phyloP scores from a whole-genome alignment of 2,888 invertebrate species.

The Corythucha ciliata region DNA sequence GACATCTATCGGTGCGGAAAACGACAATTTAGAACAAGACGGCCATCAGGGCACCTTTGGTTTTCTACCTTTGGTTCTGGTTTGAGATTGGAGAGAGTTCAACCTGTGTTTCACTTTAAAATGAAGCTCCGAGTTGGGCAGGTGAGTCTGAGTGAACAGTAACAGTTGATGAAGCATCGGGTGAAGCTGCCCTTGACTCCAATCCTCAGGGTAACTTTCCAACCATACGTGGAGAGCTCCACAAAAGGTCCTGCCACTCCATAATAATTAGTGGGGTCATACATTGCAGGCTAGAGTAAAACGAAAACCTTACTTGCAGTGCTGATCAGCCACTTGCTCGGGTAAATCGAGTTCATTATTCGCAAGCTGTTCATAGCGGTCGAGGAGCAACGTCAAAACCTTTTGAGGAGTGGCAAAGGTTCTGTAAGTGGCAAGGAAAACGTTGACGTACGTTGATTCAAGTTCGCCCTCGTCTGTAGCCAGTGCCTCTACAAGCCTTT shows the following conservation, averaged over 20 bases:
- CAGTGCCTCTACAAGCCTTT: slow-evolving; percentile 84
- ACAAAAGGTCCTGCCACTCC: slow-evolving; percentile 72
- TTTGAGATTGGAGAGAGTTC: slow-evolving; percentile 38
- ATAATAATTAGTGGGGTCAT: slow-evolving; percentile 34
- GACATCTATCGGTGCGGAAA: too few species aligned
- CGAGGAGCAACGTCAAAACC: slow-evolving; percentile 71
- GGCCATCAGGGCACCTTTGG: too few species aligned
- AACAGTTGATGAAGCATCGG: slow-evolving; percentile 71
- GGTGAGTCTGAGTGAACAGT: slow-evolving; percentile 71
- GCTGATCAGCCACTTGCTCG: slow-evolving; percentile 50
- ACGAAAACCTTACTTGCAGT: slow-evolving; percentile 54
- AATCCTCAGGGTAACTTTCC: slow-evolving; percentile 93
- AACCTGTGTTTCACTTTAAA: slow-evolving; percentile 64
- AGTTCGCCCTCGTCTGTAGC: slow-evolving; percentile 91
- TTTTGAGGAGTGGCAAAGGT: slow-evolving; percentile 81
- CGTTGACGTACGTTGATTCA: slow-evolving; percentile 95
- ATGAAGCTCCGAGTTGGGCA: slow-evolving; percentile 78
- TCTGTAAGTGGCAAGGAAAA: slow-evolving; percentile 90
- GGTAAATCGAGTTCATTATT: slow-evolving; percentile 38
- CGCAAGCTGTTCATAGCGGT: slow-evolving; percentile 43
- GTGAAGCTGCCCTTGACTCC: slow-evolving; percentile 67
- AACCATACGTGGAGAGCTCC: slow-evolving; percentile 93
- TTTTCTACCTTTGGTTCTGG: slow-evolving; percentile 28
- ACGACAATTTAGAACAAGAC: too few species aligned
- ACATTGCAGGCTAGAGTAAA: neutral